Evolutionary conservation across 2,888 invertebrate species (phyloP).

Genomic region (Frankliniella intonsa): DNA sequence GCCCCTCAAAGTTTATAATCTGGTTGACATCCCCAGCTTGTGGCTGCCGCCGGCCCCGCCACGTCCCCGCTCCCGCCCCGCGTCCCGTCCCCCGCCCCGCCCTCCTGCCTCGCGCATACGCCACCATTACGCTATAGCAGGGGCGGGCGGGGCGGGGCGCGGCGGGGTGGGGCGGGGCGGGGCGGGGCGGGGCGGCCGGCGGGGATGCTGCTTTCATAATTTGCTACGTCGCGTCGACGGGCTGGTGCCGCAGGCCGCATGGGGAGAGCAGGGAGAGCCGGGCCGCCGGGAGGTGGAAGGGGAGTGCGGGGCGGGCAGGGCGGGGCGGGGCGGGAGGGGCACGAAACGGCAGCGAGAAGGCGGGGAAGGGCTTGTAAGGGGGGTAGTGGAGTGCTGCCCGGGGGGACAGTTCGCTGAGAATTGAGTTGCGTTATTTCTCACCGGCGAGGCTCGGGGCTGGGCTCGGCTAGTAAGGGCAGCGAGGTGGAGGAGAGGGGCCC

Average conservation of each 20-base stretch:
- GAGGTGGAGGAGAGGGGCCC: not conserved
- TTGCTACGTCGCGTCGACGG: not conserved
- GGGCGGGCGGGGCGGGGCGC: not conserved
- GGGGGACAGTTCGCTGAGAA: too few species aligned
- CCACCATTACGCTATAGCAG: not conserved
- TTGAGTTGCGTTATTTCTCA: too few species aligned
- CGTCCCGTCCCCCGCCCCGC: not conserved
- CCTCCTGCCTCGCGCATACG: not conserved
- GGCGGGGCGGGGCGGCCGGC: not conserved
- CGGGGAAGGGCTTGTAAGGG: not conserved
- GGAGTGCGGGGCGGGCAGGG: not conserved
- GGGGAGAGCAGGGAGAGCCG: not conserved
- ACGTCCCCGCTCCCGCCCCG: not conserved
- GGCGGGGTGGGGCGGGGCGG: not conserved
- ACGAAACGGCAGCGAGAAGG: not conserved
- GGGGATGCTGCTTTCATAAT: constrained; percentile 9
- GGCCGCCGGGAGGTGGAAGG: not conserved
- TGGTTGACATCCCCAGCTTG: not conserved
- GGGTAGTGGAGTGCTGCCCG: not conserved
- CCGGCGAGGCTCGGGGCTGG: too few species aligned
- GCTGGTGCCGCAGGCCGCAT: not conserved
- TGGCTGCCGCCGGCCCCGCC: not conserved
- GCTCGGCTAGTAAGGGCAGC: too few species aligned
- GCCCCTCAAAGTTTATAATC: constrained; percentile 11
- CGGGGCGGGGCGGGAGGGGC: not conserved